Evolutionary conservation across 2,797 vertebrate species (phyloP).

Genomic region (Calcarius lapponicus): DNA sequence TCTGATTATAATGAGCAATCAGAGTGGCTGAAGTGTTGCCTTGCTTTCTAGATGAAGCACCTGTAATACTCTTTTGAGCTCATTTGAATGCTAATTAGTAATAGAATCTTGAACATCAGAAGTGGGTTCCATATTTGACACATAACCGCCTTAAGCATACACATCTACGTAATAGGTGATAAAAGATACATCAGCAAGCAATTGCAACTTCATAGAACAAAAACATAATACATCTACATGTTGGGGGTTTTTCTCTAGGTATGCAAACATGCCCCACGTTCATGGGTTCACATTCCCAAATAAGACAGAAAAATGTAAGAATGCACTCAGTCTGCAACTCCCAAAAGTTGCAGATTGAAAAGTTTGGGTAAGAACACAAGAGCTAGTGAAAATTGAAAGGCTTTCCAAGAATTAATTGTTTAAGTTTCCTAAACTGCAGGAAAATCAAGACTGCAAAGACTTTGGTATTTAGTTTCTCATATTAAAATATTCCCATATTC

Average conservation of each 20-base stretch:
- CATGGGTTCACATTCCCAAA: neutral
- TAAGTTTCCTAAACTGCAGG: neutral
- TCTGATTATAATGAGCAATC: conserved; percentile 43
- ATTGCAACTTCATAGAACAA: neutral
- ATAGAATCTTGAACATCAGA: neutral
- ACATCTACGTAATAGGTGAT: neutral
- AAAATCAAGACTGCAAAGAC: neutral
- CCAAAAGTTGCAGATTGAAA: neutral
- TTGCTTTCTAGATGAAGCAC: conserved; percentile 15
- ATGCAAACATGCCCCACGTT: neutral
- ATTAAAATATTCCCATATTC: neutral
- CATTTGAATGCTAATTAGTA: conserved; percentile 32
- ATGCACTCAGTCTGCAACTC: neutral
- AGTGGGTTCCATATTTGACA: neutral
- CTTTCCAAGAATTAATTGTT: neutral
- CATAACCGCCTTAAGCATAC: neutral
- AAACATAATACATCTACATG: neutral
- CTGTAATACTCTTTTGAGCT: neutral
- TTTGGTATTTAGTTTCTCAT: neutral
- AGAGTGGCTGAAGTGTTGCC: conserved; percentile 5
- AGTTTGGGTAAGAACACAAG: neutral
- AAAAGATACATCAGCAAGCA: neutral
- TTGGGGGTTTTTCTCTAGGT: neutral
- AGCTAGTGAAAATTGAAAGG: neutral
- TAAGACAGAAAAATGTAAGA: neutral